These are phyloP conservation scores for Monochamus saltuarius DNA, from an alignment of 1,140 invertebrate genomes.

Conservation along the genomic window DNA sequence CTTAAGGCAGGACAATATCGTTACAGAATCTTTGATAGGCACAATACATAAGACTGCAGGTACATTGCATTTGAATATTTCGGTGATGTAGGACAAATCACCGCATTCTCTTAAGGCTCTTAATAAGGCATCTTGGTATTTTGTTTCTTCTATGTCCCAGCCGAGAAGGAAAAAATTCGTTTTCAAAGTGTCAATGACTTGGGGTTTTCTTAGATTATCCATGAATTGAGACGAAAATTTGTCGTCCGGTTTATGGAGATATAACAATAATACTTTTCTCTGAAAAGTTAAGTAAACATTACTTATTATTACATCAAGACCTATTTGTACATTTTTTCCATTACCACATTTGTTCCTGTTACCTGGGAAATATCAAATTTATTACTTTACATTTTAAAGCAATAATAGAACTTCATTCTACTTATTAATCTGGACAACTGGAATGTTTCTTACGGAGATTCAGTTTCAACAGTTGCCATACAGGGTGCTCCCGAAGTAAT, in stretches of 20 bases:
- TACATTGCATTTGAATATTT: constrained; percentile 23
- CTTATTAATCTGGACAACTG: too few relatives aligned
- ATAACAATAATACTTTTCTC: constrained; percentile 33
- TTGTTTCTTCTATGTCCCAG: constrained; percentile 34
- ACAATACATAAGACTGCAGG: constrained; percentile 26
- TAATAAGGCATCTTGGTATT: constrained; percentile 29
- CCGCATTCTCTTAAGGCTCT: constrained; percentile 21
- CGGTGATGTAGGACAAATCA: constrained; percentile 22
- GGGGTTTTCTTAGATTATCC: constrained; percentile 21
- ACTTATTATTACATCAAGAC: not conserved
- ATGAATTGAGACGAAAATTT: constrained; percentile 30
- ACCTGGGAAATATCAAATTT: too few relatives aligned
- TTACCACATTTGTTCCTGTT: too few relatives aligned
- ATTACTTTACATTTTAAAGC: not conserved
- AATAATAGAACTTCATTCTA: not conserved
- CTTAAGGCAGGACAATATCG: constrained; percentile 24
- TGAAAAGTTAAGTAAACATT: constrained; percentile 12
- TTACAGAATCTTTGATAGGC: constrained; percentile 25
- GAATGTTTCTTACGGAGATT: not conserved
- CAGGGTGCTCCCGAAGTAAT: too few relatives aligned
- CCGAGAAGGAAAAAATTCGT: constrained; percentile 29
- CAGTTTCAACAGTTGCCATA: not conserved
- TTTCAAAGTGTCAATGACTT: constrained; percentile 25
- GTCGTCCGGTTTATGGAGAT: constrained; percentile 35
- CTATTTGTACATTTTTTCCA: too few relatives aligned